phyloP scores from a whole-genome alignment of 2,797 vertebrate species.

The Argya squamiceps region DNA sequence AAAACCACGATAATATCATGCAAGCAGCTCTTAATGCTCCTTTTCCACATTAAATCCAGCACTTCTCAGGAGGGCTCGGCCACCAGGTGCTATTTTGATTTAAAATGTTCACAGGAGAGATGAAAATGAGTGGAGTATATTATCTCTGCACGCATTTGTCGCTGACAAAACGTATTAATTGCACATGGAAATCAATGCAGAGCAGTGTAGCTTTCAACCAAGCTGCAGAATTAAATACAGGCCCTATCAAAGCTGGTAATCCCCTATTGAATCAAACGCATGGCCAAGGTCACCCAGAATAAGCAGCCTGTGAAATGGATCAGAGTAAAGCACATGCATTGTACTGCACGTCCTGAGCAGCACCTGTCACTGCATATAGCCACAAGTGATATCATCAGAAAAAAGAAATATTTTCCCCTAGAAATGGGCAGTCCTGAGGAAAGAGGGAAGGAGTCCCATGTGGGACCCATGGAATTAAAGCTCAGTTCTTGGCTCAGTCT shows the following conservation, averaged over 20 bases:
- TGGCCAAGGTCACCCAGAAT: constrained; percentile 40
- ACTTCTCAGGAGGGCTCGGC: background rate
- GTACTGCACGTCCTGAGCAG: background rate
- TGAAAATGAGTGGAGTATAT: background rate
- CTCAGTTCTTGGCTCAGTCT: background rate
- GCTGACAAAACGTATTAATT: constrained; percentile 56
- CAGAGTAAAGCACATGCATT: background rate
- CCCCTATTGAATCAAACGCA: background rate
- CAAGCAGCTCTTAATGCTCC: background rate
- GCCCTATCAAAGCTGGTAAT: constrained; percentile 47
- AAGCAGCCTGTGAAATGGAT: background rate
- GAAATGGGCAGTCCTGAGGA: background rate
- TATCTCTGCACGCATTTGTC: background rate
- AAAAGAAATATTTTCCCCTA: background rate
- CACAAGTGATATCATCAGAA: background rate
- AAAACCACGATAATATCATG: background rate
- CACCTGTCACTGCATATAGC: background rate
- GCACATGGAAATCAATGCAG: constrained; percentile 58
- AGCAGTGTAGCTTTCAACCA: constrained; percentile 5
- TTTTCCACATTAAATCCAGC: background rate
- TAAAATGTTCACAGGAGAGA: background rate
- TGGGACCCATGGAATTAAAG: background rate
- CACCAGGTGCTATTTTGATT: constrained; percentile 45
- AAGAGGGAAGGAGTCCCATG: background rate
- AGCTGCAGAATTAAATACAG: constrained; percentile 8